These are phyloP conservation scores for Galagoides demidoff DNA, from an alignment of 2,797 vertebrate species.

Conservation along the genomic window DNA sequence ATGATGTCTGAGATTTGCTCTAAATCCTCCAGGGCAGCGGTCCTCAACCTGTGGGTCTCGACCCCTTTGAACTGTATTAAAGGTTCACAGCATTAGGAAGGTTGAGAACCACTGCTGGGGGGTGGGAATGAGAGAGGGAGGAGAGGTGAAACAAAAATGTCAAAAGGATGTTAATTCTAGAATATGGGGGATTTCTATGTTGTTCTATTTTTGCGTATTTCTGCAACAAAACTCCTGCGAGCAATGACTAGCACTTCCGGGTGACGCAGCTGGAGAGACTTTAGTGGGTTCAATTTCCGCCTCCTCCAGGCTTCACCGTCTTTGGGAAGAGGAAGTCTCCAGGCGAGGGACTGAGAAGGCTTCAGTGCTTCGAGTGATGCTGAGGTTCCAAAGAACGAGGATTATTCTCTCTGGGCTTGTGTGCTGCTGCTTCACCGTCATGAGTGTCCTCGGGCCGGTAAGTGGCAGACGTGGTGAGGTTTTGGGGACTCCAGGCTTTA, in stretches of 20 bases:
- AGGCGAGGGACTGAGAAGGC: slow-evolving; percentile 23
- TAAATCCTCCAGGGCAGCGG: neutral
- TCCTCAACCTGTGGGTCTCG: too few relatives aligned
- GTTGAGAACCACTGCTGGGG: too few relatives aligned
- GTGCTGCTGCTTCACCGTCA: neutral
- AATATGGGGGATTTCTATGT: neutral
- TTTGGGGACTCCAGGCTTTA: neutral
- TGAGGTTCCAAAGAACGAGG: slow-evolving; percentile 66
- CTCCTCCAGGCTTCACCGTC: slow-evolving; percentile 28
- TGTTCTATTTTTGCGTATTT: neutral
- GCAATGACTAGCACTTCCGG: neutral
- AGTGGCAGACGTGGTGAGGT: neutral
- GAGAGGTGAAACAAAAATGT: neutral
- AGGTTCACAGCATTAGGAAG: too few relatives aligned
- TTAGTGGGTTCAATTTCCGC: neutral
- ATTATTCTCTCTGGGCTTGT: rapidly evolving
- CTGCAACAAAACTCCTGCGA: neutral
- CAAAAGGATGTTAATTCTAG: neutral
- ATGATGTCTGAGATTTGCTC: neutral
- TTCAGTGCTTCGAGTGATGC: neutral
- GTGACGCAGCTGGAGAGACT: neutral
- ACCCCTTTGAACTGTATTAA: too few relatives aligned
- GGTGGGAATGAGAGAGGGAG: neutral
- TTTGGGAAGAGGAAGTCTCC: slow-evolving; percentile 73
- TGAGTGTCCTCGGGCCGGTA: slow-evolving; percentile 29